Evolutionary conservation across 2,797 vertebrate species (phyloP), one percentile per base, ranked within the genome.

Genomic region (Anomalospiza imberbis): DNA sequence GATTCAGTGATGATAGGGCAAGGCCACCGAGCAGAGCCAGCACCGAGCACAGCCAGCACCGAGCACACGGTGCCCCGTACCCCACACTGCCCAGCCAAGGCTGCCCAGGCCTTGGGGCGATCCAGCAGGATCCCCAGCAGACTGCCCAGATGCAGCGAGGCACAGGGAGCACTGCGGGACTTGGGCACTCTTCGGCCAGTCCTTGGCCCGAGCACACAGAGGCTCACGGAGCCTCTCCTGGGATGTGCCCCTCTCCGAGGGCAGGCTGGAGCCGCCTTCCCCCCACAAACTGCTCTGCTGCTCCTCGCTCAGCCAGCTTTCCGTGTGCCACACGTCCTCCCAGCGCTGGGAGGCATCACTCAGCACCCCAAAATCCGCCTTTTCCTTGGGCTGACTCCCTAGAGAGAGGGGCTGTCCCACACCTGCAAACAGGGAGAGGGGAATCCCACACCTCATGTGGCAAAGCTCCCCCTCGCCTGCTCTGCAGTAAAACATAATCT

Each of bases 181-280:
- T 26, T 5, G 17, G n/a, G 20, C 20, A 2, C 42, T 12, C 38
- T 0, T 21, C 44, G 40, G 11, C 5, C 58, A 34, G n/a, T 1
- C 66, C 57, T 8, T 2, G 24, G 22, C 5, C 55, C 19, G 2
- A 31, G 53, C 2, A 4, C 34, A 36, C 0, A 4, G 50, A 12
- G 12, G 9, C 34, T 47, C 8, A 9, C 31, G 20, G 55, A 58
- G 57, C 2, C 2, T 36, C 13, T 53, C 42, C 42, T 6, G 24
- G 51, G 53, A 17, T 4, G 5, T 13, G 36, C 36, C 36, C 53
- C 28, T 11, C 62, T 66, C 28, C 3, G 2, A 5, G 66, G 21
- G 17, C 0, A 20, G 4, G 34, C 21, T 13, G 57, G 19, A 55
- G 26, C 42, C 0, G 0, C 7, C 1, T 13, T 20, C 16, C 28